A percentile compares a stretch with the other conserved stretches of the same genome.
phyloP scores from a whole-genome alignment of 2,888 invertebrate species.

The Drosophila affinis region DNA sequence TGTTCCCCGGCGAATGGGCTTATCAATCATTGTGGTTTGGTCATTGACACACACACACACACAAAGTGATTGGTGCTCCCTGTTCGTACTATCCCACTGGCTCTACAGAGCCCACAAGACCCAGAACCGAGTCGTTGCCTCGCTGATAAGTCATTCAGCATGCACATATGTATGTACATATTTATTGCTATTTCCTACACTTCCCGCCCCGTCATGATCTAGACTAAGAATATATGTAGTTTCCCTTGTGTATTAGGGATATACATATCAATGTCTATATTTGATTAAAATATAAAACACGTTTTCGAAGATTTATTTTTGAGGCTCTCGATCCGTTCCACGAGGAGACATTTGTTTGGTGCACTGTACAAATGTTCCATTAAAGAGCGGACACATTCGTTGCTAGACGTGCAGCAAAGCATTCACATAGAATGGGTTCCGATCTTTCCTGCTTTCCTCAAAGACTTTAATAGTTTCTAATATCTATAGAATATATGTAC shows the following conservation, averaged over 20 bases:
- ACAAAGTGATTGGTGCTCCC: conserved; percentile 12
- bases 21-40: conserved; percentile 62
- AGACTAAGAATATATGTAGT: not conserved
- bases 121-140: not conserved
- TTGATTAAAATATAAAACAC: not conserved
- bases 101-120: not conserved
- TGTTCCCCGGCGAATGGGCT: conserved; percentile 20
- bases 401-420: too few relatives aligned
- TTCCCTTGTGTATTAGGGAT: not conserved
- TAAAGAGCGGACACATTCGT: too few relatives aligned
- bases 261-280: not conserved
- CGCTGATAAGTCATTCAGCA: not conserved
- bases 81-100: not conserved
- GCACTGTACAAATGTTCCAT: not conserved
- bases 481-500: too few relatives aligned
- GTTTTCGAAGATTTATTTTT: not conserved
- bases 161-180: not conserved
- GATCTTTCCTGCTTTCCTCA: too few relatives aligned
- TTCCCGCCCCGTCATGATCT: not conserved
- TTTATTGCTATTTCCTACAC: not conserved
- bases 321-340: not conserved
- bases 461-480: too few relatives aligned
- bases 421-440: too few relatives aligned
- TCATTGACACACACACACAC: conserved; percentile 70
- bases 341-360: not conserved